Evolutionary conservation across 2,888 invertebrate species (phyloP).

Genomic region (Amaurobius ferox): DNA sequence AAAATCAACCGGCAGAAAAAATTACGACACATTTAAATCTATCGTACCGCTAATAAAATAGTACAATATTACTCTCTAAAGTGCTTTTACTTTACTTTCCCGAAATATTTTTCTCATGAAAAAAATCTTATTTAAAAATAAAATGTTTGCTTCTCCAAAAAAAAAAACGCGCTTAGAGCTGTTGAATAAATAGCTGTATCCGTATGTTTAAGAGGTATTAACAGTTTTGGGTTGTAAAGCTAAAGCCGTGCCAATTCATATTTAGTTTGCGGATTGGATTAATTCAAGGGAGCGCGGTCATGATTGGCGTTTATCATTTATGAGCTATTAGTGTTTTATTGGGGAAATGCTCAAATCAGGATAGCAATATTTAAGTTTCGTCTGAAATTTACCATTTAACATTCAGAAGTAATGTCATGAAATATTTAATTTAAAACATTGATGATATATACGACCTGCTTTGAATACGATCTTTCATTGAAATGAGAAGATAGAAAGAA

Average conservation of each 20-base stretch:
- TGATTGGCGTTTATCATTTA: conserved; percentile 52
- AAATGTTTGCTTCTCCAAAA: conserved; percentile 3
- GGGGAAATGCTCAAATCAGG: conserved; percentile 45
- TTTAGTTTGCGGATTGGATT: conserved; percentile 66
- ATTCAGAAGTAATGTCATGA: conserved; percentile 27
- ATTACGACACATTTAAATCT: too few species aligned
- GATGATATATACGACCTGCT: too few species aligned
- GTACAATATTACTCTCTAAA: too few species aligned
- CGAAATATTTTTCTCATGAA: conserved; percentile 3
- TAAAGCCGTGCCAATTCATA: conserved; percentile 34
- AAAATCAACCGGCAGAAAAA: too few species aligned
- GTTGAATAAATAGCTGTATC: conserved; percentile 45
- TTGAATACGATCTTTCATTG: too few species aligned
- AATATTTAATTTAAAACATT: conserved; percentile 56
- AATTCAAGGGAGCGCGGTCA: conserved; percentile 38
- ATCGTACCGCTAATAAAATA: too few species aligned
- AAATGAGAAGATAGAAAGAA: too few species aligned
- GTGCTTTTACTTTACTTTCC: too few species aligned
- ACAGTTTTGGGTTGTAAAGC: conserved; percentile 34
- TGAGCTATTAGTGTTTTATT: conserved; percentile 61
- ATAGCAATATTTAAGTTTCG: conserved; percentile 33
- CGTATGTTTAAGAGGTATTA: conserved; percentile 40
- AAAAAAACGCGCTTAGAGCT: conserved; percentile 1
- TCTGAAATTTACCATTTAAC: conserved; percentile 20
- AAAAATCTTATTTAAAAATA: conserved; percentile 32